Base-by-base conservation (phyloP, 2,888 invertebrate species). In the Pseudococcus longispinus region DNA sequence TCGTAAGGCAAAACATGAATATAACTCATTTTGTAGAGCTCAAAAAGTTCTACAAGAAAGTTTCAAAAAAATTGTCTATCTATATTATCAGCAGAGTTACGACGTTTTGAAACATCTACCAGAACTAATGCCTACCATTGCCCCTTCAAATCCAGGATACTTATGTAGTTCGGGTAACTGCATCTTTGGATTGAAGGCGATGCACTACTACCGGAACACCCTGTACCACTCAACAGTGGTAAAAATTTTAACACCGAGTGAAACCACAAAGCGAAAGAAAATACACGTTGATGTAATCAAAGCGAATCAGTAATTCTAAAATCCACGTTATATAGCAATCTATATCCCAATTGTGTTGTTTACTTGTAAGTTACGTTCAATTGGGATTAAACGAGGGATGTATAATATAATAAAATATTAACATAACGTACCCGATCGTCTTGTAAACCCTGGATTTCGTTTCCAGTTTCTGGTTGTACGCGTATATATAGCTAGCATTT, bases 381-480 rank as follows among this genome's bases (percentile, higher is more conserved):
- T 74, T 74, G 74, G 74, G 74, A 74, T 74, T 74, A 74, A 74
- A 74, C 74, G 74, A 26, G 32, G 74, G 74, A 74, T 74, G 74
- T 74, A 74, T 74, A 74, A 74, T 74, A 74, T 74, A 74, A 74
- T 74, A 74, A 74, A 74, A 74, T 74, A 74, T 74, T 74, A 74
- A 74, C 74, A 74, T 74, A 74, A 74, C 74, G 74, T 74, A 37
- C 74, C 74, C 74, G 18, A 32, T 74, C 74, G 74, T 74, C 74
- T 74, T 74, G 32, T 74, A 74, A 74, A 32, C 74, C 32, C 74
- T 74, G 37, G 74, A 74, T 74, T 74, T 74, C 74, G 32, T 74
- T 74, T 74, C 74, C 11, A 74, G 18, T 32, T 20, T 1, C 74
- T 32, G 74, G 11, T 65, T 26, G 55, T 55, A n/a, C n/a, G n/a